A percentile compares a stretch with the other conserved stretches of the same genome.
Evolutionary conservation across 2,797 vertebrate genomes (phyloP).

Genomic region (Ataeniobius toweri): DNA sequence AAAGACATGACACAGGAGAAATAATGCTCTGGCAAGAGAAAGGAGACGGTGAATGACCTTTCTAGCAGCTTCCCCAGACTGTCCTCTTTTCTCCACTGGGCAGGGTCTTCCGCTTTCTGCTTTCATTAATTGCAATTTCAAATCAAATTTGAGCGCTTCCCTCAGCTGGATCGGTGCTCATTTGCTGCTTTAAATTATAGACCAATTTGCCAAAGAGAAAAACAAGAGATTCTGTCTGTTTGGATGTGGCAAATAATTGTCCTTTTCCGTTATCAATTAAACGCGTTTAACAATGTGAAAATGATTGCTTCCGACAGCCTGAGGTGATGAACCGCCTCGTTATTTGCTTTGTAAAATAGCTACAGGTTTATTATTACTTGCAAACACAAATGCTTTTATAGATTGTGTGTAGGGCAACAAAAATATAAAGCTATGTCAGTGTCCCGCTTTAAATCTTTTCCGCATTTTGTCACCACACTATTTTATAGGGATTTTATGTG

Average conservation of each 20-base stretch:
- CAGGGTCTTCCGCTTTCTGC: neutral
- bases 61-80: conserved; percentile 5
- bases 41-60: conserved; percentile 11
- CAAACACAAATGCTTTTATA: neutral
- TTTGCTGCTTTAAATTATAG: neutral
- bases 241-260: neutral
- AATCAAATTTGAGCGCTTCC: conserved; percentile 17
- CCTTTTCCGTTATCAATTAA: conserved; percentile 8
- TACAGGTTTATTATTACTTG: neutral
- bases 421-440: neutral
- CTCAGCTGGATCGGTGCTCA: conserved; percentile 15
- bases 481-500: neutral
- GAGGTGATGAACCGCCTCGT: conserved; percentile 1
- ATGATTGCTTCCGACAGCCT: neutral
- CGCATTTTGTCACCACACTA: neutral
- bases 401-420: neutral
- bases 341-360: conserved; percentile 2
- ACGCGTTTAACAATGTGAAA: conserved; percentile 4
- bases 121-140: conserved; percentile 4
- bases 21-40: neutral
- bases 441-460: neutral
- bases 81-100: neutral
- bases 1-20: neutral
- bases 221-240: neutral
- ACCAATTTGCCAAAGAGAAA: neutral